Conservation (phyloP, 2,113 vertebrate genomes). For the Eclectus roratus region DNA sequence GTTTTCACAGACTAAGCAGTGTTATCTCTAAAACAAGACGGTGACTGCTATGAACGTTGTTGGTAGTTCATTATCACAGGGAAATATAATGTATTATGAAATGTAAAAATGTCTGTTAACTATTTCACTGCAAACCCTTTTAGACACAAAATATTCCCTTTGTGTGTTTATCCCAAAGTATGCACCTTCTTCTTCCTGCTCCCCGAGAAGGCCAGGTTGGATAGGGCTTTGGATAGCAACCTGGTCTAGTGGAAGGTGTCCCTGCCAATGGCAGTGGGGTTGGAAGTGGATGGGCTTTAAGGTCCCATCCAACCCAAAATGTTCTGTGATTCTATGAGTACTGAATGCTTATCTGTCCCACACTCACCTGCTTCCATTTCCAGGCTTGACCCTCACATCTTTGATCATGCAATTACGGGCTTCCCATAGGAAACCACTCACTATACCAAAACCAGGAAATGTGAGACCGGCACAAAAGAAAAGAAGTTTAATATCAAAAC, state of each 20-base stretch:
- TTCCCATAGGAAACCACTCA: background rate
- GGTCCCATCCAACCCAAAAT: background rate
- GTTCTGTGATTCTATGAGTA: background rate
- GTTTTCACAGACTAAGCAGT: constrained; percentile 43
- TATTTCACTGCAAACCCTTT: background rate
- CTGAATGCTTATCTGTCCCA: background rate
- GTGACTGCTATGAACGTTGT: background rate
- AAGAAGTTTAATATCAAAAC: background rate
- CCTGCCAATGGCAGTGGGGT: background rate
- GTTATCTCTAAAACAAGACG: constrained; percentile 35
- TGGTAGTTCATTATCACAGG: background rate
- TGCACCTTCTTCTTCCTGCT: background rate
- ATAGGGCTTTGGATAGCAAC: background rate
- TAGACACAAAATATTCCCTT: background rate
- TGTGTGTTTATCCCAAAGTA: background rate
- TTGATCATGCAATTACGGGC: background rate
- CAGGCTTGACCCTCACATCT: background rate
- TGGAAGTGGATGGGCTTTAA: background rate
- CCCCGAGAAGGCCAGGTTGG: background rate
- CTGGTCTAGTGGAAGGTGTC: background rate
- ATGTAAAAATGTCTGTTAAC: background rate
- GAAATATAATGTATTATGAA: background rate
- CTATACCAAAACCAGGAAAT: background rate
- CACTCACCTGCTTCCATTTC: background rate
- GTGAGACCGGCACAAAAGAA: background rate